Percentiles rank a stretch among this genome's conserved stretches.
Conservation (phyloP, 2,113 vertebrate genomes). For the Tychaedon coryphoeus region DNA sequence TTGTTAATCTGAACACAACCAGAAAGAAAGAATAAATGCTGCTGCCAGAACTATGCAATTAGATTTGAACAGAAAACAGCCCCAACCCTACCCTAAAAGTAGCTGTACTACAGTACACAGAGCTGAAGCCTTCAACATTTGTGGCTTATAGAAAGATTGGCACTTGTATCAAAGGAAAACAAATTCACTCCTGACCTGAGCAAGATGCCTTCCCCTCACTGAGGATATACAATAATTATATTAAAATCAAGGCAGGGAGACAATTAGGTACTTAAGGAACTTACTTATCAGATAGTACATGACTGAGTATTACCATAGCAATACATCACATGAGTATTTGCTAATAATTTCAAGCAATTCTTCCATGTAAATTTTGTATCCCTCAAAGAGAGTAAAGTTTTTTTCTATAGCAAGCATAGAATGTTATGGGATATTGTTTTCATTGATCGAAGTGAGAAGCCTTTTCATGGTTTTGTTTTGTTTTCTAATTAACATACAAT, state of each 20-base stretch:
- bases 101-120: neutral
- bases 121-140: neutral
- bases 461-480: neutral
- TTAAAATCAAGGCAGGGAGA: neutral
- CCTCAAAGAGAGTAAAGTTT: neutral
- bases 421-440: neutral
- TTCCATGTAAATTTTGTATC: neutral
- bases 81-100: neutral
- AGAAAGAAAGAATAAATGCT: neutral
- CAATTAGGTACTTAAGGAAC: neutral
- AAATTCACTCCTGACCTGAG: neutral
- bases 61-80: neutral
- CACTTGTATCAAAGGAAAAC: neutral
- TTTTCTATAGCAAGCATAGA: neutral
- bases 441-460: neutral
- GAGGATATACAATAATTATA: neutral
- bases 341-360: neutral
- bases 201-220: neutral
- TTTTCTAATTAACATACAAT: neutral
- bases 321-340: neutral
- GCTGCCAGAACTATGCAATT: neutral
- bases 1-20: neutral
- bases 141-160: neutral
- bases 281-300: neutral
- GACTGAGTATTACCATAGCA: neutral